Evolutionary conservation across 2,113 vertebrate genomes (phyloP).

Genomic region (Catagonus wagneri): DNA sequence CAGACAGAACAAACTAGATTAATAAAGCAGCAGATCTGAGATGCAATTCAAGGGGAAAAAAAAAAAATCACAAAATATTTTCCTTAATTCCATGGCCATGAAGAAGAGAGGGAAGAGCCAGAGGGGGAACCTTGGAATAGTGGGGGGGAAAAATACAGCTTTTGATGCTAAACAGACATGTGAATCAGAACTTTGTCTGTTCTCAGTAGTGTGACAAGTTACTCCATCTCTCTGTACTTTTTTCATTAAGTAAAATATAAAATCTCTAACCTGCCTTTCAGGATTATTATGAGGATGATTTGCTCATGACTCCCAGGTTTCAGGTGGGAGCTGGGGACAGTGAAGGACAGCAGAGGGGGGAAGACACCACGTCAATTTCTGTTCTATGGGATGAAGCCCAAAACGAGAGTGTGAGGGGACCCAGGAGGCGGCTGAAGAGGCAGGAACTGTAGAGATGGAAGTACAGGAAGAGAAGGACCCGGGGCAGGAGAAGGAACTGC

Average conservation of each 20-base stretch:
- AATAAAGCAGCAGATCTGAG: not conserved
- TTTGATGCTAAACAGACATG: not conserved
- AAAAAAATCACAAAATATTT: not conserved
- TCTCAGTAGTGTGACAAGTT: not conserved
- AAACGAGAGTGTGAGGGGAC: not conserved
- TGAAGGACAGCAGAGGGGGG: not conserved
- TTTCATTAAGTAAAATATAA: not conserved
- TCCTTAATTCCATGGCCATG: not conserved
- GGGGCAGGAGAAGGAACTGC: too few species aligned
- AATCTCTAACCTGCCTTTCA: too few species aligned
- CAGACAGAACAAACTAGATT: not conserved
- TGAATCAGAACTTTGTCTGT: not conserved
- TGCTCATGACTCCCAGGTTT: not conserved
- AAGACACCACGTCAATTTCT: not conserved
- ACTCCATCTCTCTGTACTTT: not conserved
- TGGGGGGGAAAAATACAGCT: not conserved
- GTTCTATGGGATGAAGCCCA: not conserved
- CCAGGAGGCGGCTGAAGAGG: accelerated
- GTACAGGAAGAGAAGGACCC: not conserved
- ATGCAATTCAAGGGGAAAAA: not conserved
- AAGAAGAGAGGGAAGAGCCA: not conserved
- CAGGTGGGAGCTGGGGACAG: not conserved
- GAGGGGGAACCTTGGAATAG: not conserved
- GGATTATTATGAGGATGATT: too few species aligned
- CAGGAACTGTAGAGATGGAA: not conserved